phyloP scores from a whole-genome alignment of 2,888 invertebrate genomes.

The Antheraea yamamai region DNA sequence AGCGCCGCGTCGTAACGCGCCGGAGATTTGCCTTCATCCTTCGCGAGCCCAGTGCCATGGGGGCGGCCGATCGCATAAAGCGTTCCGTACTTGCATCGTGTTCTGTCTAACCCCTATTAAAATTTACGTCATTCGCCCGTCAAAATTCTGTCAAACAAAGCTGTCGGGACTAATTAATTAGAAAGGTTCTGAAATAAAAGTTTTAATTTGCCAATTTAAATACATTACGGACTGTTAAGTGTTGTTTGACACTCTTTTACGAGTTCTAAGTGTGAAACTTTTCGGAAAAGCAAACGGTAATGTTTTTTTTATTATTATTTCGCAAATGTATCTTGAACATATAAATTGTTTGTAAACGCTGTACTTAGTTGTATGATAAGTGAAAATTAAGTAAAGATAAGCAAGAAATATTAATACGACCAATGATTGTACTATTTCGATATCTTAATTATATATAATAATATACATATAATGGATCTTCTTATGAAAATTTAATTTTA shows the following conservation, averaged over 20 bases:
- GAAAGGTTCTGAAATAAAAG: conserved; percentile 39
- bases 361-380: not conserved
- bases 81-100: conserved; percentile 46
- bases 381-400: not conserved
- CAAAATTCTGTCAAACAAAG: conserved; percentile 60
- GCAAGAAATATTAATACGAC: not conserved
- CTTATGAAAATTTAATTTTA: not conserved
- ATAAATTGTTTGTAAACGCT: not conserved
- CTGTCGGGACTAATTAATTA: conserved; percentile 49
- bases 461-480: not conserved
- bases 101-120: conserved; percentile 48
- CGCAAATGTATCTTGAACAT: not conserved
- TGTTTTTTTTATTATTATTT: conserved; percentile 19
- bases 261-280: conserved; percentile 49
- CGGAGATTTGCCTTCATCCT: conserved; percentile 27
- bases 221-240: conserved; percentile 44
- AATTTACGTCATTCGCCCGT: conserved; percentile 64
- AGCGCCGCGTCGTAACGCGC: conserved; percentile 27
- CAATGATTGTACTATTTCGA: not conserved
- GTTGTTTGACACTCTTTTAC: conserved; percentile 49
- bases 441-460: not conserved
- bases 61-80: conserved; percentile 59
- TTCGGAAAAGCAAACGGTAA: conserved; percentile 45
- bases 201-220: conserved; percentile 40
- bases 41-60: conserved; percentile 67